Conservation (phyloP, 2,797 vertebrate genomes). For the Pseudotriccus pelzelni region DNA sequence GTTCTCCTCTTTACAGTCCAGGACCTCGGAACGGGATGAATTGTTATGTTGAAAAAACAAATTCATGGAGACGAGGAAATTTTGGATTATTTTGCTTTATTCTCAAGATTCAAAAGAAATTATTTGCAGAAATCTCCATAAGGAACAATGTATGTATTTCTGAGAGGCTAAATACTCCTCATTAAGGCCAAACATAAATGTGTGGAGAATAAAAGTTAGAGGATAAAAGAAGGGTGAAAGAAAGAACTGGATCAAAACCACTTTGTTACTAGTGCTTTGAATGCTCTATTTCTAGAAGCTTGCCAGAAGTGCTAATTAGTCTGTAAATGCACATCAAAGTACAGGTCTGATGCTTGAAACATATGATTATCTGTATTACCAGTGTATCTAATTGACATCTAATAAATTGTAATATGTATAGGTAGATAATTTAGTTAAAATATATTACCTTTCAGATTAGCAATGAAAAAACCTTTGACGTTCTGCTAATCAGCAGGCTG, state of each 20-base stretch:
- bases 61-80: neutral
- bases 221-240: neutral
- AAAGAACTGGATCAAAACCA: neutral
- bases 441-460: constrained; percentile 33
- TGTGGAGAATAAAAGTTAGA: neutral
- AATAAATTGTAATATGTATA: constrained; percentile 32
- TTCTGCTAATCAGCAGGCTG: neutral
- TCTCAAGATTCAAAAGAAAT: neutral
- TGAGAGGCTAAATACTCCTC: neutral
- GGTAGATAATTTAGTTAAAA: constrained; percentile 32
- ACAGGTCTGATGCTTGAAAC: constrained; percentile 37
- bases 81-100: neutral
- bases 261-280: constrained; percentile 38
- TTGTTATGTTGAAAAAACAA: neutral
- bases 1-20: neutral
- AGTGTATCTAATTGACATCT: constrained; percentile 58
- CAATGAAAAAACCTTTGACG: neutral
- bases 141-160: neutral
- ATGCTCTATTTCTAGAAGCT: constrained; percentile 56
- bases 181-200: neutral
- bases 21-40: neutral
- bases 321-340: constrained; percentile 53
- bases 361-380: constrained; percentile 54
- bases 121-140: neutral
- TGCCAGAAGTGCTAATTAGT: constrained; percentile 66